Percentiles rank a stretch among this genome's conserved stretches.
phyloP scores from a whole-genome alignment of 92 coral and sea anemone genomes.

The Metridium senile region DNA sequence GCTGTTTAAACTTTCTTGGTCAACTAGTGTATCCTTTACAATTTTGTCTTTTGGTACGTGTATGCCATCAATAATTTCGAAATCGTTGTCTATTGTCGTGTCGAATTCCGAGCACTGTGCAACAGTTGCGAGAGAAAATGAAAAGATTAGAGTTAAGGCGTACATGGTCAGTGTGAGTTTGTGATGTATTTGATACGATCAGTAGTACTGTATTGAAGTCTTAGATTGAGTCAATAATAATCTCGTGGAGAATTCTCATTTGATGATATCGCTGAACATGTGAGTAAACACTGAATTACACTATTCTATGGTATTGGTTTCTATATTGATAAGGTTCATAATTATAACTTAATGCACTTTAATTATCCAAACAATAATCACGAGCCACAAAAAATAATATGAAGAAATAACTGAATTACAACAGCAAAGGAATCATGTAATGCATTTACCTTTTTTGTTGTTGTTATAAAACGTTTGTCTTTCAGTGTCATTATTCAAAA shows the following conservation, averaged over 20 bases:
- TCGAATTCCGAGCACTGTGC: conserved; percentile 22
- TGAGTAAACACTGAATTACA: conserved; percentile 1
- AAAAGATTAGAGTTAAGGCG: conserved; percentile 24
- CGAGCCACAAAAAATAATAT: too few relatives aligned
- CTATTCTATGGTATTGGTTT: not conserved
- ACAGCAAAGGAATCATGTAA: too few relatives aligned
- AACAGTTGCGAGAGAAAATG: conserved; percentile 13
- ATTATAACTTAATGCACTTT: too few relatives aligned
- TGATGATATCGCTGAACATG: not conserved
- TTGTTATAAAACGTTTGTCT: too few relatives aligned
- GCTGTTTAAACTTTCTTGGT: not conserved
- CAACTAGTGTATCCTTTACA: not conserved
- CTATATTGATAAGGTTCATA: too few relatives aligned
- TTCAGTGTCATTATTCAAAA: too few relatives aligned
- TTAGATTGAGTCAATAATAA: not conserved
- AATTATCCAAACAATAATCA: too few relatives aligned
- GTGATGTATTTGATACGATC: too few relatives aligned
- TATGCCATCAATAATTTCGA: conserved; percentile 64
- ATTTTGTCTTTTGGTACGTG: conserved; percentile 30
- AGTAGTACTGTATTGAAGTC: not conserved
- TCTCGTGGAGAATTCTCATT: conserved; percentile 8
- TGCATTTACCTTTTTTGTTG: too few relatives aligned
- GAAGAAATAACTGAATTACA: too few relatives aligned
- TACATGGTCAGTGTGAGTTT: too few relatives aligned
- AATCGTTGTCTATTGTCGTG: conserved; percentile 37